A percentile compares a stretch with the other conserved stretches of the same genome.
Conservation (phyloP, 2,888 invertebrate genomes). For the Scaptodrosophila latifasciaeformis region DNA sequence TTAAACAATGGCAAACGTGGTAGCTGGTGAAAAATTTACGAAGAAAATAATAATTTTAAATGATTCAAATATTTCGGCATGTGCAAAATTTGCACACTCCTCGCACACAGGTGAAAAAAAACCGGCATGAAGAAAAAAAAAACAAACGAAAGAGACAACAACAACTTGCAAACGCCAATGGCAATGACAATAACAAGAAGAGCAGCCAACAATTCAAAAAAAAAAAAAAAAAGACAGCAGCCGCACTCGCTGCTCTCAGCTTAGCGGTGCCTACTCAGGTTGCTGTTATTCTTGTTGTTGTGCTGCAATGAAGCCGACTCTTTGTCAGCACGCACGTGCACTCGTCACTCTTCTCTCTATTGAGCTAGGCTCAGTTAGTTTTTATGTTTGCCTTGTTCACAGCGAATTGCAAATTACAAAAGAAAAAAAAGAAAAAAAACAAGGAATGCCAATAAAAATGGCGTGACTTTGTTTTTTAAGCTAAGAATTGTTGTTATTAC, state of each 20-base stretch:
- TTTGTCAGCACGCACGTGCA: background rate
- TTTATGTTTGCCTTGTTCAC: too few relatives aligned
- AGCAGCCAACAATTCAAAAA: too few relatives aligned
- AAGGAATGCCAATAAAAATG: conserved; percentile 2
- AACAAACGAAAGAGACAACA: background rate
- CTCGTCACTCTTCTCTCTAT: background rate
- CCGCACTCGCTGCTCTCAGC: background rate
- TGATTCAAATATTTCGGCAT: conserved; percentile 16
- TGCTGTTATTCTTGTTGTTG: background rate
- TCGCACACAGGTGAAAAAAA: background rate
- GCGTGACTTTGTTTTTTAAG: background rate
- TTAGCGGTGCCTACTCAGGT: background rate
- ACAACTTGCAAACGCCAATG: background rate
- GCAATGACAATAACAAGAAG: background rate
- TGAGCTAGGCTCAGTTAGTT: too few relatives aligned
- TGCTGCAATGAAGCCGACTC: background rate
- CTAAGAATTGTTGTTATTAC: too few relatives aligned
- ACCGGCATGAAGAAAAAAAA: background rate
- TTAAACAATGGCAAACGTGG: background rate
- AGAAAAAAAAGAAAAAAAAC: too few relatives aligned
- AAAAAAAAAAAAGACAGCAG: too few relatives aligned
- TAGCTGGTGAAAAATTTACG: conserved; percentile 8
- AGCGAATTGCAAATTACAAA: background rate
- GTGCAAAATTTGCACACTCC: conserved; percentile 6
- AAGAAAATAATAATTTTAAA: background rate